Base-by-base conservation (phyloP, 1,140 invertebrate species). In the Drosophila grimshawi region DNA sequence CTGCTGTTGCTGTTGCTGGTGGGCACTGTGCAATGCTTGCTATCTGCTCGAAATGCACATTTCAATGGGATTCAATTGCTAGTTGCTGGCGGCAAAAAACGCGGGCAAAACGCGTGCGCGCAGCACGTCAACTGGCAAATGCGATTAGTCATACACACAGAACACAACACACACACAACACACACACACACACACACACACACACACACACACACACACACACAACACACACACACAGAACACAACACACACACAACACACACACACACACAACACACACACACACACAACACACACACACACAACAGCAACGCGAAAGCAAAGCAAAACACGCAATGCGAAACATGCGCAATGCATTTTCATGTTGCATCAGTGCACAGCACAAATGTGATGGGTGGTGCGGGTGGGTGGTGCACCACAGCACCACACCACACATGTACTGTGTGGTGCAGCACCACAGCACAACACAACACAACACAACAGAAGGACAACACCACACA, bases 281-380 rank as follows among this genome's bases (percentile, higher is more conserved):
- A n/a, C n/a, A n/a, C 3, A 5, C n/a, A 30, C 32, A 43, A 27
- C 10, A 46, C 11, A 32, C 7, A 10, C 29, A 41, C 3, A 46
- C 3, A 51, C 5, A 35, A 11, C 11, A 29, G 39, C 19, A 64
- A 33, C n/a, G 3, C 32, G 19, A 56, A 56, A 46, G 39, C 49
- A 53, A 73, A 59, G 45, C 55, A 1, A 80, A 88, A 86, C 82
- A 81, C 82, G 83, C 82, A 86, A 86, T 69, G 79, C 43, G 53
- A 53, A 76, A 78, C 76, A 82, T 82, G 81, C 79, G 82, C 82
- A 81, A 78, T 83, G 83, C 83, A 81, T 78, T 83, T 86, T 71
- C 70, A 55, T 49, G 61, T 81, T 86, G 82, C 83, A 86, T 82
- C 82, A 86, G 76, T 82, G 66, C 55, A 70, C 49, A 57, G 45